Evolutionary conservation across 2,113 vertebrate genomes (phyloP).

Genomic region (Ibidorhyncha struthersii): DNA sequence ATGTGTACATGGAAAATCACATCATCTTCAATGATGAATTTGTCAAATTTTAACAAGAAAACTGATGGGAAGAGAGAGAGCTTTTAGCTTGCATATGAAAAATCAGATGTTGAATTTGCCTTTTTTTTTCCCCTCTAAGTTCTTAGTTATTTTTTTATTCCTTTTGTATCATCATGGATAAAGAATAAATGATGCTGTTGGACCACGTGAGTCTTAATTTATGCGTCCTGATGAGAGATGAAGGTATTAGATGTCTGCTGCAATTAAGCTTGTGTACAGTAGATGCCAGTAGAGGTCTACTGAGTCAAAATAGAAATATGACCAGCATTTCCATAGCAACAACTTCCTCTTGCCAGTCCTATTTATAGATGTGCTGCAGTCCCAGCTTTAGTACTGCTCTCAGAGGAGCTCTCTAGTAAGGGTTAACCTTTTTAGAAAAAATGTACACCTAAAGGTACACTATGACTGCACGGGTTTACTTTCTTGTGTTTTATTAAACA

Average conservation of each 20-base stretch:
- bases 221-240: neutral
- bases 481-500: neutral
- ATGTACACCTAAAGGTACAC: neutral
- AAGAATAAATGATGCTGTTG: neutral
- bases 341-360: slow-evolving; percentile 69
- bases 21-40: neutral
- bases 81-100: neutral
- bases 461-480: neutral
- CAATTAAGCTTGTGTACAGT: slow-evolving; percentile 71
- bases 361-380: slow-evolving; percentile 73
- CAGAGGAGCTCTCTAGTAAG: slow-evolving; percentile 18
- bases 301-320: slow-evolving; percentile 54
- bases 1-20: neutral
- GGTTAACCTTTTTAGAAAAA: slow-evolving; percentile 6
- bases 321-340: slow-evolving; percentile 66
- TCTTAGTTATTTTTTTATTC: neutral
- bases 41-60: neutral
- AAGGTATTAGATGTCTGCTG: slow-evolving; percentile 46
- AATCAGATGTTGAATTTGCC: neutral
- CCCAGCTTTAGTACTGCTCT: slow-evolving; percentile 15
- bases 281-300: slow-evolving; percentile 80
- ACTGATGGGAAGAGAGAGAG: neutral
- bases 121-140: neutral
- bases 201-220: neutral
- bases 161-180: neutral